These are phyloP conservation scores for Propsilocerus akamusi DNA, from an alignment of 1,140 invertebrate genomes.

Conservation along the genomic window DNA sequence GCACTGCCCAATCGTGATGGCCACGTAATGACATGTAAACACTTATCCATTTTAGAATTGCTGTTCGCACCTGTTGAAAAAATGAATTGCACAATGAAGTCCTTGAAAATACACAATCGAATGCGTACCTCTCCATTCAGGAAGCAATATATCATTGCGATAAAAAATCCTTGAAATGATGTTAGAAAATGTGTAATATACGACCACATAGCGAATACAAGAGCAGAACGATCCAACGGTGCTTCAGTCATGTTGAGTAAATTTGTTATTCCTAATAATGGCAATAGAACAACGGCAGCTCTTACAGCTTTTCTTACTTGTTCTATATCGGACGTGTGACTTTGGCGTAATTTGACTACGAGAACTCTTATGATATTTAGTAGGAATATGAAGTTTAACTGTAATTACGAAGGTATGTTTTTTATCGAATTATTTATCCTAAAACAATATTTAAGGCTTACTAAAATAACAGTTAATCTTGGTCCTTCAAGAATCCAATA, in stretches of 20 bases:
- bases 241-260: constrained; percentile 50
- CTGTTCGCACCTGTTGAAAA: constrained; percentile 29
- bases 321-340: constrained; percentile 55
- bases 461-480: constrained; percentile 52
- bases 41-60: constrained; percentile 33
- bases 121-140: constrained; percentile 63
- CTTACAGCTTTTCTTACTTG: constrained; percentile 66
- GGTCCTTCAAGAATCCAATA: constrained; percentile 83
- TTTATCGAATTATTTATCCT: constrained; percentile 1
- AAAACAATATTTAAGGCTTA: constrained; percentile 25
- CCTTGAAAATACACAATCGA: not conserved
- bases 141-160: constrained; percentile 73
- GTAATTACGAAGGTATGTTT: constrained; percentile 17
- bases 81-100: not conserved
- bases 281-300: constrained; percentile 58
- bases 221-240: constrained; percentile 38
- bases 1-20: constrained; percentile 24
- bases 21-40: constrained; percentile 31
- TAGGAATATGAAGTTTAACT: constrained; percentile 72
- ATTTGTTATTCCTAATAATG: constrained; percentile 66
- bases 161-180: constrained; percentile 74
- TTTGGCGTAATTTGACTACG: constrained; percentile 60
- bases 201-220: constrained; percentile 61
- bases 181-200: constrained; percentile 61
- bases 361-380: constrained; percentile 71